Conservation (phyloP, 2,888 invertebrate species). For the Neocrepidodera transversa region DNA sequence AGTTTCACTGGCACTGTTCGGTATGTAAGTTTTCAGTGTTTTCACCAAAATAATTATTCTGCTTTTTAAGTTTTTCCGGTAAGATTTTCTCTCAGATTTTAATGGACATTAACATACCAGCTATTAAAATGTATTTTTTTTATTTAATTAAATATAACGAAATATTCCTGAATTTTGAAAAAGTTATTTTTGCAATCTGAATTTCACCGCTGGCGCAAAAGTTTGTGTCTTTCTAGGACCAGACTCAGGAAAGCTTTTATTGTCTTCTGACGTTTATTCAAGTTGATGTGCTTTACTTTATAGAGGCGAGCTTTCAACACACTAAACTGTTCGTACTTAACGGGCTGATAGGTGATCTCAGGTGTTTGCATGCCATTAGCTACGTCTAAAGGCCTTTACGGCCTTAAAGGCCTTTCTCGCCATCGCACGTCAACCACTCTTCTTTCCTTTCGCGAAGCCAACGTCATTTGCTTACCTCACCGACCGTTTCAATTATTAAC, state of each 20-base stretch:
- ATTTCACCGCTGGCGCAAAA: constrained; percentile 30
- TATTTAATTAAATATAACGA: too few species aligned
- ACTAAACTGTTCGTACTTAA: constrained; percentile 50
- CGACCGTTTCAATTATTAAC: constrained; percentile 42
- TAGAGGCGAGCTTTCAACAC: constrained; percentile 55
- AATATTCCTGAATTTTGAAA: too few species aligned
- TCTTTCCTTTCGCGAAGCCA: constrained; percentile 28
- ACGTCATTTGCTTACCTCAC: constrained; percentile 29
- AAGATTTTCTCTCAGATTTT: too few species aligned
- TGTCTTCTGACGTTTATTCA: constrained; percentile 55
- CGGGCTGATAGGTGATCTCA: constrained; percentile 57
- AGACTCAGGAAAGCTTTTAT: constrained; percentile 39
- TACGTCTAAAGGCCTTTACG: constrained; percentile 51
- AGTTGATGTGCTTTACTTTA: constrained; percentile 58
- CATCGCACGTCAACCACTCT: constrained; percentile 32
- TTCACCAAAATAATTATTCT: too few species aligned
- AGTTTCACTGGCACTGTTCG: too few species aligned
- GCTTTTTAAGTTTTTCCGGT: too few species aligned
- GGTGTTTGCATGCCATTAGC: constrained; percentile 59
- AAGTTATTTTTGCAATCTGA: too few species aligned
- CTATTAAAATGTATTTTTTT: too few species aligned
- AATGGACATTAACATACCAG: too few species aligned
- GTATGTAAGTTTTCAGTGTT: too few species aligned
- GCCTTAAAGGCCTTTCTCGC: constrained; percentile 23
- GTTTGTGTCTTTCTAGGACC: constrained; percentile 23